phyloP scores from a whole-genome alignment of 2,797 vertebrate genomes.

The Gila robusta region DNA sequence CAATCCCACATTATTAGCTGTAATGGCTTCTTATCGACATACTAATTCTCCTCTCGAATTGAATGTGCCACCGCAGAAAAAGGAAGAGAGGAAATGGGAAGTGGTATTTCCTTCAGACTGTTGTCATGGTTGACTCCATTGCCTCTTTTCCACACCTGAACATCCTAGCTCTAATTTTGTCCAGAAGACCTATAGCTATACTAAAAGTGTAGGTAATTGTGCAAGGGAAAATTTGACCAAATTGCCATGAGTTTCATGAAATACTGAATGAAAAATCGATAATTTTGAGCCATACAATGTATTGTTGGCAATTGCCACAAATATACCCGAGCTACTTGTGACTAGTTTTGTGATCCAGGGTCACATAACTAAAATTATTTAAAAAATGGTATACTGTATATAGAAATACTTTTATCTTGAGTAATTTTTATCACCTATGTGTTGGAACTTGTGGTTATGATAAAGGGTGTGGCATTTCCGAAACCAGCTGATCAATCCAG shows the following conservation, averaged over 20 bases:
- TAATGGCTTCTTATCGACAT: conserved; percentile 75
- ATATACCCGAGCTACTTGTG: no score
- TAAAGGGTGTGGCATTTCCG: neutral
- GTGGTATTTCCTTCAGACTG: conserved; percentile 59
- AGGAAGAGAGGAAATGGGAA: conserved; percentile 68
- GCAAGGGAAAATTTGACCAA: neutral
- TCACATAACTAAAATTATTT: no score
- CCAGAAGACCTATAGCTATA: neutral
- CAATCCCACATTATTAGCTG: conserved; percentile 63
- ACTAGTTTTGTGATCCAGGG: no score
- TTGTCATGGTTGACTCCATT: conserved; percentile 7
- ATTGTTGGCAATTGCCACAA: no score
- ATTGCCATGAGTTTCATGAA: neutral
- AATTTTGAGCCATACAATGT: no score
- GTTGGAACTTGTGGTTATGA: neutral
- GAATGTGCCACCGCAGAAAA: conserved; percentile 72
- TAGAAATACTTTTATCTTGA: no score
- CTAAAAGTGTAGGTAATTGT: neutral
- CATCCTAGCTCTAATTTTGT: neutral
- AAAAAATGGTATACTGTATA: no score
- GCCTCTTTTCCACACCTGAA: neutral
- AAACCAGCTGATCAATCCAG: neutral
- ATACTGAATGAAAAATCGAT: no score
- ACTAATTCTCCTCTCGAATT: conserved; percentile 75
- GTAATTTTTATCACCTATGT: no score